Evolutionary conservation across 2,888 invertebrate genomes (phyloP), one percentile per base, ranked within the genome.

Genomic region (Sturmia bella): DNA sequence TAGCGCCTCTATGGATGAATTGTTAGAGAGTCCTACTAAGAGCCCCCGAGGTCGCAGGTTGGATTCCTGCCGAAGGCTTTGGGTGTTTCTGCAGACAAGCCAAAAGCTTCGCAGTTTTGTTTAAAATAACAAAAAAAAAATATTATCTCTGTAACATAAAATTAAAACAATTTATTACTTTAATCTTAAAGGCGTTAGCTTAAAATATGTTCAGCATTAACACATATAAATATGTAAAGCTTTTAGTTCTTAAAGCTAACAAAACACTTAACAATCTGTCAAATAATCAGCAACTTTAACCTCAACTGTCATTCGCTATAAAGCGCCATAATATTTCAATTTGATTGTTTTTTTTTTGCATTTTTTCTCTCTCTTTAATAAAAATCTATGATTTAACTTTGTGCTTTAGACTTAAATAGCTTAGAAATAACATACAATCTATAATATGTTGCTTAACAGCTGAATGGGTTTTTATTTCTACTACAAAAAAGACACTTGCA

Each of bases 251-350:
- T 54, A 76, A 54, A 3, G 52, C n/a, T 17, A 61, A 63, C 50
- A 66, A 37, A 82, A 64, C 75, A 68, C 73, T 82, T 73, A 84
- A 85, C 86, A 84, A 85, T 86, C 85, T 87, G 88, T 87, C 87
- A 86, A 85, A 85, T 87, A 87, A 88, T 87, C 87, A 87, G 82
- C 85, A 85, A 85, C 87, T 86, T 88, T 87, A 88, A 86, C 88
- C 88, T 87, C 84, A 85, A 76, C 87, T 87, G 88, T 87, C 88
- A 85, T 54, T 73, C 72, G 57, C 61, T 52, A 41, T 74, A 82
- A 82, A 78, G 74, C 82, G 64, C 82, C 78, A 74, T 82, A 78
- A 82, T 78, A 78, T 78, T 66, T 82, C 74, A 82, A 82, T 82
- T 78, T 45, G 64, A 73, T 64, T 69, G 39, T 52, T 32, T 5